Evolutionary conservation across 2,888 invertebrate species (phyloP), one percentile per base, ranked within the genome.

Genomic region (Orchestes rusci): DNA sequence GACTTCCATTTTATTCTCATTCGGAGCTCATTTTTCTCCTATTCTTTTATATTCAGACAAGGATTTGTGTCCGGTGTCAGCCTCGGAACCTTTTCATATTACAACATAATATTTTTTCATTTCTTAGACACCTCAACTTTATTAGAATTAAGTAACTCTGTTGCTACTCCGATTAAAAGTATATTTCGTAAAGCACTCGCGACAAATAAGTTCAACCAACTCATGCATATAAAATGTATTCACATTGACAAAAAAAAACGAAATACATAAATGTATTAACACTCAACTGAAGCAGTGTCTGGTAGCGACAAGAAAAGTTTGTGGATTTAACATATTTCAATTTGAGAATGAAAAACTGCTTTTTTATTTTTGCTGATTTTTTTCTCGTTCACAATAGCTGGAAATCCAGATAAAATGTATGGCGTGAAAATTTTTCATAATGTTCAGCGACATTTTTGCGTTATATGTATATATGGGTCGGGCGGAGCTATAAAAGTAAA

Each of bases 41-140:
- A 65, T 67, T 67, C 61, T 63, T 64, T 65, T 65, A 63, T 64
- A 65, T 63, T 59, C 63, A 61, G 64, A 66, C 66, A 64, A 65
- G 65, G 68, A 69, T 69, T 69, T 69, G 68, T 68, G 63, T 62
- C 60, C 56, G 61, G 61, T 63, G 67, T 67, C 67, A 63, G 59
- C 51, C 51, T 52, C n/a, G n/a, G 59, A 50, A 47, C 50, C 50
- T 64, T 65, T 68, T 66, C 65, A 66, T 67, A 67, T 67, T 66
- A 65, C 63, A 65, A 65, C 65, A 63, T 66, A 66, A 67, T 65
- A 66, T 67, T 67, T 66, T 65, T 66, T 62, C 63, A 62, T 62
- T 58, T 61, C 35, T 50, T 54, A 52, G 56, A 57, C 59, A 60
- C 60, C 57, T 57, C 55, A 56, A 56, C 59, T 59, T 61, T 61